Evolutionary conservation across 2,888 invertebrate species (phyloP), one percentile per base, ranked within the genome.

Genomic region (Drosophila colorata): DNA sequence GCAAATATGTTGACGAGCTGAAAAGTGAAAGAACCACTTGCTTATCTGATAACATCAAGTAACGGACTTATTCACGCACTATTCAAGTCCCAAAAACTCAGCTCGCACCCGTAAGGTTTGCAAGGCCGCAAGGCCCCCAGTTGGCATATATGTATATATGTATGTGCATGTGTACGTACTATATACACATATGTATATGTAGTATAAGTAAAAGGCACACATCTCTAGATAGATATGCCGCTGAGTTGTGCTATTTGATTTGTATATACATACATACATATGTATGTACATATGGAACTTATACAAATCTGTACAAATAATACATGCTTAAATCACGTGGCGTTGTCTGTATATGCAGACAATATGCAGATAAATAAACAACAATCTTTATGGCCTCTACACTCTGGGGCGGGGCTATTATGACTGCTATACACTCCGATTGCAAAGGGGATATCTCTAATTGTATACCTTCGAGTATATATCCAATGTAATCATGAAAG

Each of bases 241-340:
- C 53, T 56, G 73, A 66, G 58, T 51, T 61, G 69, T 58, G 35
- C 57, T 69, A 61, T 49, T 57, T 55, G 40, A 53, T 53, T 44
- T 66, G 38, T 49, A 40, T 41, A 35, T 23, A 25, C 14, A 43
- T 41, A 52, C 23, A 28, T 28, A 8, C 8, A 59, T 58, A 25
- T 37, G 18, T 9, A 16, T 23, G 64, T 48, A 37, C 51, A 70
- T 53, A 37, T 55, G 47, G 33, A 74, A 74, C 51, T 63, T 69
- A 74, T 74, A 65, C 65, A 78, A 69, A 80, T 87, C 84, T 84
- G 72, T 75, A 48, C 75, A 82, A 87, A 82, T 82, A 71, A 71
- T 65, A 65, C 65, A 75, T 60, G 71, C 71, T 51, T 49, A 47
- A 55, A 75, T 74, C 76, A 74, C 76, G 75, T 75, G 73, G 75